These are phyloP conservation scores for Apolygus lucorum DNA, from an alignment of 1,140 invertebrate species.

Conservation along the genomic window DNA sequence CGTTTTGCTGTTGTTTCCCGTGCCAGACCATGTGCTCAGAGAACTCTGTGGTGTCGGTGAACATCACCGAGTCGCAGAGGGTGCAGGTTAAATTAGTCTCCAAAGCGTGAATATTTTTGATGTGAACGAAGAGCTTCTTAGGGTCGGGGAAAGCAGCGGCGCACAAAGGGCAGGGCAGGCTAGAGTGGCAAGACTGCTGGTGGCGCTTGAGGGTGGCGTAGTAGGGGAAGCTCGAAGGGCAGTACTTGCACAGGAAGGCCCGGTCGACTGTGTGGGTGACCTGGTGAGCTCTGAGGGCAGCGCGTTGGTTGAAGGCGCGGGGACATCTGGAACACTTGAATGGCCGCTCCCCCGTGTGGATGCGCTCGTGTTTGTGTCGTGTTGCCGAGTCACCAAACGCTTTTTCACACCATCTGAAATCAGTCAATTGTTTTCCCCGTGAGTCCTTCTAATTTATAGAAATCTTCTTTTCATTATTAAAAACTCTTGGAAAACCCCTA, in stretches of 20 bases:
- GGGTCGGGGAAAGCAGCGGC: slow-evolving; percentile 13
- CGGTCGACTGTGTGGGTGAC: slow-evolving; percentile 31
- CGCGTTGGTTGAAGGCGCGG: slow-evolving; percentile 49
- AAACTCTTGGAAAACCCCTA: too few species aligned
- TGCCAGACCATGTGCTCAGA: slow-evolving; percentile 31
- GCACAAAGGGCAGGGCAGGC: slow-evolving; percentile 29
- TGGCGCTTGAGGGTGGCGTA: slow-evolving; percentile 29
- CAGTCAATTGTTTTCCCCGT: too few species aligned
- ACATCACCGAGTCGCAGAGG: slow-evolving; percentile 29
- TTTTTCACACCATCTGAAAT: slow-evolving; percentile 52
- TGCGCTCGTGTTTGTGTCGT: slow-evolving; percentile 43
- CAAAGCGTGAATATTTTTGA: slow-evolving; percentile 24
- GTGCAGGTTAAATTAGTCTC: slow-evolving; percentile 21
- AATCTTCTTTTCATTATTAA: too few species aligned
- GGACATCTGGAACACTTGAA: slow-evolving; percentile 49
- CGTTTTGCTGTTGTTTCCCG: slow-evolving; percentile 26
- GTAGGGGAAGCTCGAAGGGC: slow-evolving; percentile 31
- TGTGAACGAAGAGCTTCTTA: slow-evolving; percentile 25
- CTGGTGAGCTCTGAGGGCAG: slow-evolving; percentile 31
- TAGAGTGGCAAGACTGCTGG: slow-evolving; percentile 27
- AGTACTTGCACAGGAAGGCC: slow-evolving; percentile 29
- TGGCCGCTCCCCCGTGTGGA: slow-evolving; percentile 51
- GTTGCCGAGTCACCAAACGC: slow-evolving; percentile 56
- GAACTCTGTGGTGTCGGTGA: slow-evolving; percentile 27
- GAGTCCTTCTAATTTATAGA: too few species aligned